A percentile compares a stretch with the other conserved stretches of the same genome.
phyloP scores from a whole-genome alignment of 2,797 vertebrate genomes.

The Rhynchonycteris naso region DNA sequence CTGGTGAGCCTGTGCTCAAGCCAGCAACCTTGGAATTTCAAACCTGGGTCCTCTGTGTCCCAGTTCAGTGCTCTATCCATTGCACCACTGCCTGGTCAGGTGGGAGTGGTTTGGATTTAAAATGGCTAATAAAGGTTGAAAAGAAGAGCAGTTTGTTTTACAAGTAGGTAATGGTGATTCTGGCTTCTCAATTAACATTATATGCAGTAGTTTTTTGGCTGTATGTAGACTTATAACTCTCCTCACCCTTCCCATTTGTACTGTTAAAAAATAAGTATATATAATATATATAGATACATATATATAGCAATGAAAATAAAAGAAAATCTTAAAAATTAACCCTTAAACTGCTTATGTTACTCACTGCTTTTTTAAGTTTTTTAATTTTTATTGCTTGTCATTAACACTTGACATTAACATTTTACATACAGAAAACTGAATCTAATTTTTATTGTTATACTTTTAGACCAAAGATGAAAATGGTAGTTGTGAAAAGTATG shows the following conservation, averaged over 20 bases:
- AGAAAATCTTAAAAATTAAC: not conserved
- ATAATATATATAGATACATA: not conserved
- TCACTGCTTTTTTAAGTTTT: not conserved
- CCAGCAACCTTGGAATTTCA: no score
- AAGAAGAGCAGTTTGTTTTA: conserved; percentile 47
- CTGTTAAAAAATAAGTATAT: not conserved
- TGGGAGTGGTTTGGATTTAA: conserved; percentile 35
- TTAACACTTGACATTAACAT: not conserved
- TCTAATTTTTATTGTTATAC: conserved; percentile 30
- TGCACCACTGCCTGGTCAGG: no score
- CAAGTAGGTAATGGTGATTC: conserved; percentile 40
- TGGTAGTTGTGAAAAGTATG: conserved; percentile 83
- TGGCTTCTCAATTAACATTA: not conserved
- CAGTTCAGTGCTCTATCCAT: no score
- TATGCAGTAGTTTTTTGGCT: not conserved
- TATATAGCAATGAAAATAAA: not conserved
- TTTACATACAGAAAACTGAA: not conserved
- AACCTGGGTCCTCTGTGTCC: no score
- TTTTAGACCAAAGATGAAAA: conserved; percentile 83
- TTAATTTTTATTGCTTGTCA: conserved; percentile 11
- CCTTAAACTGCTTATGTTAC: not conserved
- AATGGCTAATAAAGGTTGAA: conserved; percentile 23
- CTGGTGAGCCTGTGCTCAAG: no score
- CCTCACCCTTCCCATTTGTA: not conserved
- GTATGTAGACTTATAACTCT: not conserved